A percentile compares a stretch with the other conserved stretches of the same genome.
phyloP scores from a whole-genome alignment of 1,140 invertebrate genomes.

The Eufriesea mexicana region DNA sequence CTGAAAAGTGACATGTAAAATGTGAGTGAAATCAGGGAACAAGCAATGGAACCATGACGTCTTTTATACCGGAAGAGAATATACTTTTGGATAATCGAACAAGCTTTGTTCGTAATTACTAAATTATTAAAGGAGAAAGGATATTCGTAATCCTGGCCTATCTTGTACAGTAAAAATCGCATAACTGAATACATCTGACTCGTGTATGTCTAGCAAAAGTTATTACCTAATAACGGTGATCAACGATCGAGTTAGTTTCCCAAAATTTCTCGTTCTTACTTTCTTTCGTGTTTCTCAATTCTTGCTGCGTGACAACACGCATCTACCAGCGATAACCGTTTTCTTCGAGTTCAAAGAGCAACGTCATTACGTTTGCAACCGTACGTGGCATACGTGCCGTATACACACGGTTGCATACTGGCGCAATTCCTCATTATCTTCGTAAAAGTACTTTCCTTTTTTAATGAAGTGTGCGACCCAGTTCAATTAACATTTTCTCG shows the following conservation, averaged over 20 bases:
- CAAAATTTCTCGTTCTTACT: background rate
- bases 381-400: background rate
- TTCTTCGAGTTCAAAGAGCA: constrained; percentile 49
- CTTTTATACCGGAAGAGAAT: background rate
- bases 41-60: too few relatives aligned
- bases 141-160: background rate
- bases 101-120: background rate
- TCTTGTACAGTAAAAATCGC: background rate
- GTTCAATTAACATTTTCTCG: too few relatives aligned
- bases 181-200: background rate
- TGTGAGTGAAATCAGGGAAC: background rate
- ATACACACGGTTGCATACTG: background rate
- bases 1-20: background rate
- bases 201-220: background rate
- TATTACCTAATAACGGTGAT: constrained; percentile 15
- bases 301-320: background rate
- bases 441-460: constrained; percentile 3
- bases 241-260: background rate
- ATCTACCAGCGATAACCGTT: constrained; percentile 4
- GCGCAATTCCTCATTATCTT: constrained; percentile 16
- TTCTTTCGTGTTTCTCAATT: constrained; percentile 16
- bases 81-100: background rate
- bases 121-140: background rate
- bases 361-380: constrained; percentile 28
- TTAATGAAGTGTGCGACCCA: background rate